These are phyloP conservation scores for Euglossa dilemma DNA, from an alignment of 1,140 invertebrate genomes.

Conservation along the genomic window DNA sequence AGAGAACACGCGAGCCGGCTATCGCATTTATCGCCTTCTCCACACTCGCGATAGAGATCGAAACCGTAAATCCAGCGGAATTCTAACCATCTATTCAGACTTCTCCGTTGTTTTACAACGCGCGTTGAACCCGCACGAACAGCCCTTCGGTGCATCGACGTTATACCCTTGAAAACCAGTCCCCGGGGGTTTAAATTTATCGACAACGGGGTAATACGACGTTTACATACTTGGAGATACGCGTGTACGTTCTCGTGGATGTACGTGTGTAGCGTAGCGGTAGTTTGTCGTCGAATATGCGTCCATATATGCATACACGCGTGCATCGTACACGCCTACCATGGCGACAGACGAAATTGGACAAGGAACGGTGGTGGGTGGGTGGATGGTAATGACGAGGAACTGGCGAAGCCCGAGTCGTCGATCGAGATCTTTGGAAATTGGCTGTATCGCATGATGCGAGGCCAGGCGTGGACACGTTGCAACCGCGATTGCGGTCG, in stretches of 20 bases:
- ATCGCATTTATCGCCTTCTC: too few species aligned
- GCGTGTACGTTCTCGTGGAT: neutral
- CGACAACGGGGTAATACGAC: slow-evolving; percentile 23
- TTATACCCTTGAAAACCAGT: slow-evolving; percentile 11
- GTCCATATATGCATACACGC: neutral
- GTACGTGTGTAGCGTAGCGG: neutral
- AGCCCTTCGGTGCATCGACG: too few species aligned
- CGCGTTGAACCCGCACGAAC: neutral
- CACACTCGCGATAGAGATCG: too few species aligned
- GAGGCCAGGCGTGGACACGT: neutral
- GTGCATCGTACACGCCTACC: neutral
- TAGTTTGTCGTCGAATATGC: neutral
- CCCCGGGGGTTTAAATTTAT: slow-evolving; percentile 12
- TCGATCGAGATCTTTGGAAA: slow-evolving; percentile 38
- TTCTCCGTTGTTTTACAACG: neutral
- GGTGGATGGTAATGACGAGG: slow-evolving; percentile 34
- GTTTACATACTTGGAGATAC: slow-evolving; percentile 7
- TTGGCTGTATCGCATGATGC: slow-evolving; percentile 18
- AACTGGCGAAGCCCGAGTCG: neutral
- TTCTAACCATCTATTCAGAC: neutral
- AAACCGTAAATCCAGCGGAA: neutral
- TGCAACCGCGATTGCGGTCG: slow-evolving; percentile 12
- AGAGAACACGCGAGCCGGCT: too few species aligned
- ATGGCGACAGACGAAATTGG: slow-evolving; percentile 25
- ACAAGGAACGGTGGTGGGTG: slow-evolving; percentile 17